phyloP scores from a whole-genome alignment of 2,888 invertebrate genomes.

The Phaonia tiefii region DNA sequence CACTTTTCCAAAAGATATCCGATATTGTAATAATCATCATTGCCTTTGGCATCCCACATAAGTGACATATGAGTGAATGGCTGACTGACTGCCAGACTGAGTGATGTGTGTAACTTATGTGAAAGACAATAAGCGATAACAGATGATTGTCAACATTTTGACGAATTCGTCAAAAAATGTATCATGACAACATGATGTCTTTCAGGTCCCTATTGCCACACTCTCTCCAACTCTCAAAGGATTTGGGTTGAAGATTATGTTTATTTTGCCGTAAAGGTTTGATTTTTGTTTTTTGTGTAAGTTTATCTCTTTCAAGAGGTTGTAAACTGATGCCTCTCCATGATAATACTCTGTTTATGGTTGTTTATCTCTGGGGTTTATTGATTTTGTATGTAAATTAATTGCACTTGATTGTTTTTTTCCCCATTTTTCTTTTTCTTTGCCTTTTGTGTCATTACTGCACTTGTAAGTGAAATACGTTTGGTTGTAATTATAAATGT shows the following conservation, averaged over 20 bases:
- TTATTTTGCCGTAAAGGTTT: background rate
- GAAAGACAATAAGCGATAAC: conserved; percentile 15
- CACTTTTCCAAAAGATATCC: background rate
- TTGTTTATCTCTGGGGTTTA: conserved; percentile 27
- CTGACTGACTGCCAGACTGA: too few species aligned
- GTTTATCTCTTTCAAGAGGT: too few species aligned
- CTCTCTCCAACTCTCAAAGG: too few species aligned
- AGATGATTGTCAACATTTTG: conserved; percentile 39
- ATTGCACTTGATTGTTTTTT: conserved; percentile 35
- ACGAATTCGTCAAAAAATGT: conserved; percentile 51
- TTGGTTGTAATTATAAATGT: too few species aligned
- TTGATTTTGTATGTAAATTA: conserved; percentile 64
- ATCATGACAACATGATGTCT: conserved; percentile 25
- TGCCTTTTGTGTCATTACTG: too few species aligned
- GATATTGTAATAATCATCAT: background rate
- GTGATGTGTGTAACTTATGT: background rate
- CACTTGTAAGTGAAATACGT: too few species aligned
- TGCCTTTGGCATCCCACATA: background rate
- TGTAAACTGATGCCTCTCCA: conserved; percentile 18
- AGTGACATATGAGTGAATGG: background rate
- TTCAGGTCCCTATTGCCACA: too few species aligned
- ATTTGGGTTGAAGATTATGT: too few species aligned
- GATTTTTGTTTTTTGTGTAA: background rate
- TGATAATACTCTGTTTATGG: conserved; percentile 1
- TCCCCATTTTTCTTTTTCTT: too few species aligned